phyloP scores from a whole-genome alignment of 2,888 invertebrate genomes.

The Rhabditophanes sp. region DNA sequence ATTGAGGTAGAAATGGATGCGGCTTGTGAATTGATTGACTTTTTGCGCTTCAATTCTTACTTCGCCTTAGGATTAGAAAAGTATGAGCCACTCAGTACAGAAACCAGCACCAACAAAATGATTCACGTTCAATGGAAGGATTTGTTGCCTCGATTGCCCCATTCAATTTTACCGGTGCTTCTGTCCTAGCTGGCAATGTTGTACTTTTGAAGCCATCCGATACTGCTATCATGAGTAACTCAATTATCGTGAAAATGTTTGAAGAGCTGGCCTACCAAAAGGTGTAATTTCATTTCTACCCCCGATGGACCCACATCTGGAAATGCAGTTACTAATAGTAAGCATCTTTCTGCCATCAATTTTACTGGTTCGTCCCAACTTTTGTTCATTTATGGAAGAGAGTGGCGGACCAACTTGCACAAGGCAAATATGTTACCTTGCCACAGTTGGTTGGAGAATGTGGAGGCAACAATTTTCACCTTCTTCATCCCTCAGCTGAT shows the following conservation, averaged over 20 bases:
- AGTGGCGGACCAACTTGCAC: conserved; percentile 70
- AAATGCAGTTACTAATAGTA: conserved; percentile 66
- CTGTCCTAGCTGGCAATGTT: conserved; percentile 63
- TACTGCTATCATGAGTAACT: conserved; percentile 85
- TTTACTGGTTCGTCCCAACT: conserved; percentile 86
- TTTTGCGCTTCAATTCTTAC: conserved; percentile 58
- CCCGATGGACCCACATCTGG: conserved; percentile 87
- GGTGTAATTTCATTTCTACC: conserved; percentile 95
- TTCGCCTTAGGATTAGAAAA: conserved; percentile 58
- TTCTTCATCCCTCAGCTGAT: conserved; percentile 79
- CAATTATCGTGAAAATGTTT: conserved; percentile 77
- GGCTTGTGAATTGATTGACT: conserved; percentile 62
- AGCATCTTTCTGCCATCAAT: conserved; percentile 76
- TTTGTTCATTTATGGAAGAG: conserved; percentile 61
- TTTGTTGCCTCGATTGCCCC: conserved; percentile 93
- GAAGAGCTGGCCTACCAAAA: conserved; percentile 68
- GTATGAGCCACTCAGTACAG: conserved; percentile 77
- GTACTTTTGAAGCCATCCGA: conserved; percentile 97
- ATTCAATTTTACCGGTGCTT: conserved; percentile 90
- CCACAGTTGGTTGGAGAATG: conserved; percentile 83
- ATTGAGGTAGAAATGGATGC: conserved; percentile 89
- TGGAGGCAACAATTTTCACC: conserved; percentile 97
- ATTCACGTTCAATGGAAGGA: conserved; percentile 57
- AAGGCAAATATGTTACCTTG: conserved; percentile 70
- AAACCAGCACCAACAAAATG: conserved; percentile 64